Conservation (phyloP, 2,888 invertebrate genomes). For the Drosophila pseudotalamancana region DNA sequence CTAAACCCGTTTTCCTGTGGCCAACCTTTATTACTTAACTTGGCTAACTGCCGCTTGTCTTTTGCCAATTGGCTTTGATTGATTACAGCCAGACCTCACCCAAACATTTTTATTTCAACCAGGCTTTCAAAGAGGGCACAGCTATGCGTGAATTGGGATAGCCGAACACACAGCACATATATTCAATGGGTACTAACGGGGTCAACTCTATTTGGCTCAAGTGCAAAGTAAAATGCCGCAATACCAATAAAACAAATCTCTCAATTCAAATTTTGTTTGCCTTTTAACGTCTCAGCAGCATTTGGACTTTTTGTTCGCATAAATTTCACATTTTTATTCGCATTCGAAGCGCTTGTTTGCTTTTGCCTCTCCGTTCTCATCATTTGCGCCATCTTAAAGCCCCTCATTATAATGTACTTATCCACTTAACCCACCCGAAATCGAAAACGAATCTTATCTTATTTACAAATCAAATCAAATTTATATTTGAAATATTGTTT, state of each 20-base stretch:
- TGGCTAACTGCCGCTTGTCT: constrained; percentile 24
- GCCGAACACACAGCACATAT: constrained; percentile 9
- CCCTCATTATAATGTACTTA: not conserved
- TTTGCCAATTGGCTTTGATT: constrained; percentile 58
- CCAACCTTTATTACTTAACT: constrained; percentile 56
- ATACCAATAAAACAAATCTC: not conserved
- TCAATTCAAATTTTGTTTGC: not conserved
- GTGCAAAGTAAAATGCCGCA: constrained; percentile 59
- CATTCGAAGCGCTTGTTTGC: constrained; percentile 11
- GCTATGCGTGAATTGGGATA: constrained; percentile 44
- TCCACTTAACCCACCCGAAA: too few relatives aligned
- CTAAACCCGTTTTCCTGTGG: constrained; percentile 49
- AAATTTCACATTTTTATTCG: not conserved
- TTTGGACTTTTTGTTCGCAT: constrained; percentile 50
- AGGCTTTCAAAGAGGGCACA: constrained; percentile 30
- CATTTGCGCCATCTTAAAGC: not conserved
- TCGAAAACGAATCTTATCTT: too few relatives aligned
- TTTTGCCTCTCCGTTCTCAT: constrained; percentile 15
- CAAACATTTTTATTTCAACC: constrained; percentile 46
- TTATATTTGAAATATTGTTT: too few relatives aligned
- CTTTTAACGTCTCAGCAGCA: constrained; percentile 19
- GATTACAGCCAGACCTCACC: constrained; percentile 60
- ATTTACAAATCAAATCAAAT: too few relatives aligned
- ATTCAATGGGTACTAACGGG: constrained; percentile 51
- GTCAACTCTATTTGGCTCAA: constrained; percentile 64